phyloP scores from a whole-genome alignment of 2,797 vertebrate species.

The Eulemur mongoz region DNA sequence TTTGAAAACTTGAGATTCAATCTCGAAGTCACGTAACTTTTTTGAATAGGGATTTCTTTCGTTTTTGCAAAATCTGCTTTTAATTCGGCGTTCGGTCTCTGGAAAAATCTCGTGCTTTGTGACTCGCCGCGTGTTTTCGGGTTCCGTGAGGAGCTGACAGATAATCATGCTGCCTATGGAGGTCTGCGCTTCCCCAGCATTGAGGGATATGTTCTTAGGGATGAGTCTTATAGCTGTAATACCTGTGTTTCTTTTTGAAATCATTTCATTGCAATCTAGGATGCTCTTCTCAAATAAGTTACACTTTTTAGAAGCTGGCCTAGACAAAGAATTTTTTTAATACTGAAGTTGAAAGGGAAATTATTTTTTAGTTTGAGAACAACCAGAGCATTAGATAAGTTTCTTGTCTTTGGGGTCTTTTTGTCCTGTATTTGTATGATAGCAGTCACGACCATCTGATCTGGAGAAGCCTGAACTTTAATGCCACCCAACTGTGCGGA shows the following conservation, averaged over 20 bases:
- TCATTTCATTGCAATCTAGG: background rate
- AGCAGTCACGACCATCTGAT: background rate
- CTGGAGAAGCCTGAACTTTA: conserved; percentile 12
- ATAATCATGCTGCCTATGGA: background rate
- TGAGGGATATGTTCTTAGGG: background rate
- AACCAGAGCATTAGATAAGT: background rate
- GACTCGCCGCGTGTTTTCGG: background rate
- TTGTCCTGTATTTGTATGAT: background rate
- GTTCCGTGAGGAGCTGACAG: background rate
- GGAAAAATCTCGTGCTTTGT: background rate
- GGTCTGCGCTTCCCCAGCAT: background rate
- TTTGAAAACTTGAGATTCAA: conserved; percentile 8
- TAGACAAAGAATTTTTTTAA: background rate
- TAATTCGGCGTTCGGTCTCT: background rate
- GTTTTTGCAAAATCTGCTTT: conserved; percentile 2
- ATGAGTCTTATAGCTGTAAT: background rate
- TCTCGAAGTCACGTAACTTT: background rate
- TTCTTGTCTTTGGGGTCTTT: background rate
- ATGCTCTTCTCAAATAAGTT: background rate
- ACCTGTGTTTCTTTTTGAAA: background rate
- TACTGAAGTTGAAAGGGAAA: background rate
- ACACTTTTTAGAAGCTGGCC: background rate
- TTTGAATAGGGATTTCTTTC: background rate
- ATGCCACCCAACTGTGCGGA: background rate
- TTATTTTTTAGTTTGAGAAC: background rate